A percentile compares a stretch with the other conserved stretches of the same genome.
phyloP scores from a whole-genome alignment of 1,140 invertebrate genomes.

The Episyrphus balteatus region DNA sequence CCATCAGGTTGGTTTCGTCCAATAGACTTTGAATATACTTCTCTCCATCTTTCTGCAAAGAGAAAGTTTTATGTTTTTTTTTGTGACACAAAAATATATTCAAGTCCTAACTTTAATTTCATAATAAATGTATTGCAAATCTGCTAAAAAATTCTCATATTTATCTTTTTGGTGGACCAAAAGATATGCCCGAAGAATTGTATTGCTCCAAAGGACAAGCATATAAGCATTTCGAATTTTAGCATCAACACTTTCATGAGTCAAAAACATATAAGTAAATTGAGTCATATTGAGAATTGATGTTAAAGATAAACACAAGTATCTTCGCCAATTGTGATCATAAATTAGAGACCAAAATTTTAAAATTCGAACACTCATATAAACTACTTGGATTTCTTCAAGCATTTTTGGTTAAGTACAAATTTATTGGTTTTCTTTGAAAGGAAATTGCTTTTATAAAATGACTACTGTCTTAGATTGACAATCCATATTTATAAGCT shows the following conservation, averaged over 20 bases:
- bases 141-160: no score
- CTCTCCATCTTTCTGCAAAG: conserved; percentile 10
- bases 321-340: conserved; percentile 27
- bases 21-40: conserved; percentile 9
- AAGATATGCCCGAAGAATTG: conserved; percentile 17
- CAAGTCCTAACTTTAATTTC: conserved; percentile 14
- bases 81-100: not conserved
- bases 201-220: conserved; percentile 24
- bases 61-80: not conserved
- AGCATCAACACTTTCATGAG: conserved; percentile 23
- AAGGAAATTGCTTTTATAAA: no score
- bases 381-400: not conserved
- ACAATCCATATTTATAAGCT: no score
- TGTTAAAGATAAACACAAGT: conserved; percentile 20
- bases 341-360: conserved; percentile 30
- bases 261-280: conserved; percentile 26
- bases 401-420: no score
- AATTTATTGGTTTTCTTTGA: no score
- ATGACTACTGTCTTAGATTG: no score
- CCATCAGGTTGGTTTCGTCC: conserved; percentile 14
- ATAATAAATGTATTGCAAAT: conserved; percentile 8
- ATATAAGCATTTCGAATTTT: conserved; percentile 26
- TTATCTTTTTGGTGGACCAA: no score
- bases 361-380: conserved; percentile 4
- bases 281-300: conserved; percentile 21